Percentiles rank a stretch among this genome's conserved stretches.
Evolutionary conservation across 2,888 invertebrate species (phyloP).

Genomic region (Cryptocheilus praepositus): DNA sequence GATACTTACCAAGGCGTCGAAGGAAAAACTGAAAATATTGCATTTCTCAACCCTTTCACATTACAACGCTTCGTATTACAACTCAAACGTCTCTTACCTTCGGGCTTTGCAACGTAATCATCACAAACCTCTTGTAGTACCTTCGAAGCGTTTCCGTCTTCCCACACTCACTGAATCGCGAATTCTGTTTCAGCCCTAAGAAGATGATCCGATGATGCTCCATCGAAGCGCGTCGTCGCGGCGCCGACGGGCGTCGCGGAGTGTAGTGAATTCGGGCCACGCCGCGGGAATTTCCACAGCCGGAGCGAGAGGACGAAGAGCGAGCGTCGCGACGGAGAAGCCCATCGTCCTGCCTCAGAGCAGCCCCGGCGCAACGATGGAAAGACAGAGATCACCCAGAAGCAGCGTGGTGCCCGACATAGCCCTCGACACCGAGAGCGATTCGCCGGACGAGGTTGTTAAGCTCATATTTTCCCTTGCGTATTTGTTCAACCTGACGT

Average conservation of each 20-base stretch:
- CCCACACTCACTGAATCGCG: too few relatives aligned
- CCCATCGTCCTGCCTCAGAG: conserved; percentile 69
- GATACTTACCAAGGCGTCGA: too few relatives aligned
- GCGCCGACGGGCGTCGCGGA: conserved; percentile 81
- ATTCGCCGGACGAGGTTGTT: conserved; percentile 65
- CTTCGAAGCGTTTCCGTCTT: too few relatives aligned
- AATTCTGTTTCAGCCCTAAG: conserved; percentile 46
- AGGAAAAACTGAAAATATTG: too few relatives aligned
- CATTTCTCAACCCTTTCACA: too few relatives aligned
- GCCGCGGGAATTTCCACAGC: conserved; percentile 56
- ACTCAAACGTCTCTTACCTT: too few relatives aligned
- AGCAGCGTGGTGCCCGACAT: conserved; percentile 80
- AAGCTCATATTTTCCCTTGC: conserved; percentile 6
- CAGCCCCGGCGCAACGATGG: conserved; percentile 67
- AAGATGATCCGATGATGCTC: conserved; percentile 76
- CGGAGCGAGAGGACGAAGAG: conserved; percentile 67
- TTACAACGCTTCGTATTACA: too few relatives aligned
- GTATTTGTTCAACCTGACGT: too few relatives aligned
- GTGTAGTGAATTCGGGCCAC: conserved; percentile 80
- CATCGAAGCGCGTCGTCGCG: conserved; percentile 82
- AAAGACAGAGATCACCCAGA: conserved; percentile 78
- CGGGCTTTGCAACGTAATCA: too few relatives aligned
- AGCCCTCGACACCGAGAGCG: conserved; percentile 75
- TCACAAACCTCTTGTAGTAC: too few relatives aligned
- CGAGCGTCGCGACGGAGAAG: conserved; percentile 70